Evolutionary conservation across 2,888 invertebrate genomes (phyloP), one percentile per base, ranked within the genome.

Genomic region (Cyclophora punctaria): DNA sequence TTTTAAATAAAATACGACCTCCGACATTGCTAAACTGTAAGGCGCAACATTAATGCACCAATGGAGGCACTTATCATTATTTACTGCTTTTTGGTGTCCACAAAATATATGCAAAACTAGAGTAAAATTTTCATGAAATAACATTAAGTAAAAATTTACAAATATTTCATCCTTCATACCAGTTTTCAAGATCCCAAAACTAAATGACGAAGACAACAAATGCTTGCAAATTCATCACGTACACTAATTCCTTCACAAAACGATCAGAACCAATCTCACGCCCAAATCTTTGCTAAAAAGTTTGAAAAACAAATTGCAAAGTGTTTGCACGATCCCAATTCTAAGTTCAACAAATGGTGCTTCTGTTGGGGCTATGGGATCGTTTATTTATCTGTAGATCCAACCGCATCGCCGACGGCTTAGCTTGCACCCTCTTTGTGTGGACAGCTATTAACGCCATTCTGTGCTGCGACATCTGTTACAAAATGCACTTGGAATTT

Each of bases 301-400:
- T 20, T 20, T 20, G 20, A 20, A 20, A 20, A 20, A 20, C 20
- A 20, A 20, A 20, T 20, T 20, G 20, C 20, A n/a, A n/a, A n/a
- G n/a, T n/a, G n/a, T n/a, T n/a, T n/a, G n/a, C n/a, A n/a, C 20
- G 20, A 20, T 20, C 20, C 20, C 20, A 20, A 20, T 20, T 37
- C 5, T 37, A 37, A 37, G 5, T 37, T 37, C 4, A 37, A 37
- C 5, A 37, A 37, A 2, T 37, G 37, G 37, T 37, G 4, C 1
- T 37, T 5, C 37, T 37, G 5, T 37, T 40, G 47, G 33, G 37
- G 48, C 48, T 41, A 7, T 33, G 47, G 44, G 42, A 47, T 41
- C 35, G 35, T 44, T 41, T 52, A 50, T 58, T 52, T 56, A 56
- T 55, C 55, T 51, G 45, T 49, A 45, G 46, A 45, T 47, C 40